Base-by-base conservation (phyloP, 2,888 invertebrate species). In the Tyria jacobaeae region DNA sequence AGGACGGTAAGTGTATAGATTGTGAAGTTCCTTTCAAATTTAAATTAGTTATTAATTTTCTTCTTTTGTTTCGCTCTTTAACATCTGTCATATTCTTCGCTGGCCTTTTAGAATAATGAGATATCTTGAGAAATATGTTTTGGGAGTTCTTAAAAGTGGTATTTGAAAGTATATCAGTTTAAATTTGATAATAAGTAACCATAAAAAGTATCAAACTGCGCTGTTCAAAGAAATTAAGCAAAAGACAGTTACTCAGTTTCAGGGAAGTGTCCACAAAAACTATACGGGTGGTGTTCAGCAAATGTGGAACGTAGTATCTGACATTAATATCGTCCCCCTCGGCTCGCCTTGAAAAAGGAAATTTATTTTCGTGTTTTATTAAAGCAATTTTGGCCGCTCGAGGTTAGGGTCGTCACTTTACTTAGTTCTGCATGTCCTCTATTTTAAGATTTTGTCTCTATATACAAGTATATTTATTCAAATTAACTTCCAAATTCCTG, bases 301-400 rank as follows among this genome's bases (percentile, higher is more conserved):
- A 73, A 68, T 62, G 60, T 54, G 64, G 58, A 62, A 62, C 62
- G 57, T 60, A 67, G 76, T 66, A 68, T 76, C 74, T 71, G 70
- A 74, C 78, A 80, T 82, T 85, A 84, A 82, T 86, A 82, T 78
- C 73, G 71, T 73, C 73, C 66, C 76, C 71, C 66, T 59, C 73
- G 62, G 70, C 70, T 59, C 60, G 73, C 71, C 75, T 78, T 79
- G 80, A 81, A 83, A 84, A 83, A 82, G 81, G 75, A 81, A 85
- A 86, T 87, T 85, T 87, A 88, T 86, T 85, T 85, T 84, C 79
- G 78, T 82, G 83, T 87, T 89, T 87, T 89, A 89, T 87, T 87
- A 86, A 87, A 85, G 85, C 82, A 84, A 85, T 87, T 86, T 83
- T 75, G 79, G 75, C 62, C 66, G 68, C 71, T 70, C 58, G 62